phyloP scores from a whole-genome alignment of 2,797 vertebrate species.

The Oryzias sinensis region DNA sequence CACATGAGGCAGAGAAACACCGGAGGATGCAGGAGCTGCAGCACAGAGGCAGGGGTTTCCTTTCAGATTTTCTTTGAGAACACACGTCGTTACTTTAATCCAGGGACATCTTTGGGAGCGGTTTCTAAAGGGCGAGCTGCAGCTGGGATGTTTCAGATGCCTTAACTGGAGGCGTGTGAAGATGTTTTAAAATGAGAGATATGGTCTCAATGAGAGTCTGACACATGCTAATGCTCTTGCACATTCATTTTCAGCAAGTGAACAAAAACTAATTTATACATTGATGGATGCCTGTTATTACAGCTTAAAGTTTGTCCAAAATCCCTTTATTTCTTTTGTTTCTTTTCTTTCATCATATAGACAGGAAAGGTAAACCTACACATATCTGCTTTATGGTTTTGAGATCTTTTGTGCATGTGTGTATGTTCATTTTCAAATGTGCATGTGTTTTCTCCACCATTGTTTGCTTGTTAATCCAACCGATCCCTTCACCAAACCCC shows the following conservation, averaged over 20 bases:
- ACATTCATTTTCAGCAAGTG: slow-evolving; percentile 11
- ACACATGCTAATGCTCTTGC: slow-evolving; percentile 11
- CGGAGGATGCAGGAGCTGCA: slow-evolving; percentile 43
- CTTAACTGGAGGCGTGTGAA: slow-evolving; percentile 26
- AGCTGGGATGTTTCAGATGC: slow-evolving; percentile 50
- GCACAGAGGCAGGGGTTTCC: slow-evolving; percentile 57
- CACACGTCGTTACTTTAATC: slow-evolving; percentile 50
- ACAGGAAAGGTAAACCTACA: slow-evolving; percentile 33
- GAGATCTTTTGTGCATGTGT: slow-evolving; percentile 10
- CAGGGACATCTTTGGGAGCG: slow-evolving; percentile 45
- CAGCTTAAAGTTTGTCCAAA: too few species aligned
- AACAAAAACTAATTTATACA: slow-evolving; percentile 1
- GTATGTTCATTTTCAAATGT: slow-evolving; percentile 17
- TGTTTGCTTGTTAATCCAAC: slow-evolving; percentile 62
- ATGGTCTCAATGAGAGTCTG: slow-evolving; percentile 15
- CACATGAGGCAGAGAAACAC: slow-evolving; percentile 48
- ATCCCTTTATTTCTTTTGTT: neutral
- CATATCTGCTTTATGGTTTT: slow-evolving; percentile 13
- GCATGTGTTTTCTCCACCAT: slow-evolving; percentile 44
- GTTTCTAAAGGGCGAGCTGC: slow-evolving; percentile 50
- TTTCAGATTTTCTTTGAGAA: slow-evolving; percentile 33
- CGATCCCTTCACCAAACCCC: slow-evolving; percentile 43
- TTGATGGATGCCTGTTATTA: neutral
- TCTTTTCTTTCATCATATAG: slow-evolving; percentile 35
- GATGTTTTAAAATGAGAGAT: slow-evolving; percentile 31